Base-by-base conservation (phyloP, 2,888 invertebrate species). In the Synergus japonicus region DNA sequence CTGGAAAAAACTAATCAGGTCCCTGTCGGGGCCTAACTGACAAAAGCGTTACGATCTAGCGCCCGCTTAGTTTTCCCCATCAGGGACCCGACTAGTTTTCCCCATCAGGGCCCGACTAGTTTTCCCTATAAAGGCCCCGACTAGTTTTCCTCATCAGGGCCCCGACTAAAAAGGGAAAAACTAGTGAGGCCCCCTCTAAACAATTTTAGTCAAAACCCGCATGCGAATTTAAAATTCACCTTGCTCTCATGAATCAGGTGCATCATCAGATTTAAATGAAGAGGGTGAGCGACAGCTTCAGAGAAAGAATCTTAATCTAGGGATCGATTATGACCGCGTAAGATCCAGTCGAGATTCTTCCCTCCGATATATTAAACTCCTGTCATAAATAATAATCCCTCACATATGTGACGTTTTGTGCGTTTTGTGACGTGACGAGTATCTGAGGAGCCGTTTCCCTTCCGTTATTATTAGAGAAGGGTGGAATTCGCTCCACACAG, bases 391-490 rank as follows among this genome's bases (percentile, higher is more conserved):
- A 73, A 49, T 73, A 73, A 73, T 73, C 49, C 49, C 49, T 73
- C 46, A 37, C 69, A 73, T 73, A 29, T 73, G 69, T 73, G 69
- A 65, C 22, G 22, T 22, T 22, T 79, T 79, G 81, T 76, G 67
- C 22, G 22, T 22, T 22, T 79, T 79, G 81, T 76, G 67, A 69
- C 49, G 41, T 58, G 77, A 60, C 60, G 73, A 60, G 79, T 79
- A 63, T 79, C 76, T 81, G 79, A 76, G 79, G 18, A 77, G 78
- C 46, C 49, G 69, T 73, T 69, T 73, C 69, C 49, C 69, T 73
- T 73, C 49, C 49, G 49, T 54, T 73, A 13, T 29, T 67, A 67
- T 67, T 46, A 69, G 49, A 49, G 69, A 49, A 73, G 69, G 49
- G 69, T 54, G 69, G 69, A 73, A 73, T 73, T 73, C 54, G 54